Conservation (phyloP, 2,113 vertebrate genomes). For the Sebastes fasciatus region DNA sequence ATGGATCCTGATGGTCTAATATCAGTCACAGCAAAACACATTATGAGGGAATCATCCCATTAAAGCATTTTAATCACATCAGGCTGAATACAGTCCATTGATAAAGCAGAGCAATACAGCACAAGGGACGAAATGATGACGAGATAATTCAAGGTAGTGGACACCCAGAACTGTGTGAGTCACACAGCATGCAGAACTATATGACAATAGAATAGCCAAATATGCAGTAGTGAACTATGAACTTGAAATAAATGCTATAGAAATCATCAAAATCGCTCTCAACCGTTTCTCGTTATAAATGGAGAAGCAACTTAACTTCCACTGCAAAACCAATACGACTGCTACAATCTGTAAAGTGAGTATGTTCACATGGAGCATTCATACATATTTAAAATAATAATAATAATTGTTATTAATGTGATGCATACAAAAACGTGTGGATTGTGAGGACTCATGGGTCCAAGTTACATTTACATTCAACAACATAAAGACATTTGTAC, state of each 20-base stretch:
- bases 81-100: conserved; percentile 7
- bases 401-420: not conserved
- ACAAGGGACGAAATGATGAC: not conserved
- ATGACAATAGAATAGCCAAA: not conserved
- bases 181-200: not conserved
- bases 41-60: conserved; percentile 33
- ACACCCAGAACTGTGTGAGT: not conserved
- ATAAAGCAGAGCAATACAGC: not conserved
- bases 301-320: not conserved
- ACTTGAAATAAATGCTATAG: not conserved
- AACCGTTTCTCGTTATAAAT: not conserved
- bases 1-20: not conserved
- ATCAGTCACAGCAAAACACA: conserved; percentile 17
- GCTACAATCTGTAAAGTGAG: not conserved
- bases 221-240: not conserved
- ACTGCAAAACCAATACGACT: not conserved
- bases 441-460: not conserved
- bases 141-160: not conserved
- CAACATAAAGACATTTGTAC: not conserved
- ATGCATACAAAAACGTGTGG: not conserved
- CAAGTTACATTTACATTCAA: not conserved
- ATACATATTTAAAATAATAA: not conserved
- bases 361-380: not conserved
- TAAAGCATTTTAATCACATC: conserved; percentile 30
- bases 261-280: not conserved